Evolutionary conservation across 2,888 invertebrate species (phyloP), one percentile per base, ranked within the genome.

Genomic region (Dusona sp.): DNA sequence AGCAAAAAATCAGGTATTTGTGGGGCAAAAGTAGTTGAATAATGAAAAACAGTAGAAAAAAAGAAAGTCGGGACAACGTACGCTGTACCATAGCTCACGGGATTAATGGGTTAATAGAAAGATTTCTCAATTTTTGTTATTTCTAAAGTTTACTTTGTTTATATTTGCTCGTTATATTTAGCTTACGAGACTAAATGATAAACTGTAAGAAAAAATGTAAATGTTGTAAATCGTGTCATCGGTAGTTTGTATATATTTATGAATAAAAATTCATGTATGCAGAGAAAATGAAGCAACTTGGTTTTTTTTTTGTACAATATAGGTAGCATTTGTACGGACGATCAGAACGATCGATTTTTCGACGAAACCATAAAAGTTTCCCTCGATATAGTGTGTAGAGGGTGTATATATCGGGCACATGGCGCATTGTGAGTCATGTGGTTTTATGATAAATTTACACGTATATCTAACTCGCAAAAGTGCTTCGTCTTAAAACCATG

Each of bases 361-460:
- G 65, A 45, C 54, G 85, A 86, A 86, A 83, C 83, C 85, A 65
- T 86, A 86, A 83, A 86, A 86, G 86, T 65, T 75, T 86, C 83
- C 86, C 86, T 80, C 79, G 83, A 80, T 68, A 75, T 70, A 64
- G 42, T 48, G 64, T 29, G 16, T 25, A 64, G 70, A 75, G 74
- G n/a, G 36, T 64, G 67, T 29, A 48, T 68, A 65, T 61, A 75
- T 61, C 22, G 22, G 61, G 70, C 84, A 70, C 67, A 79, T 67
- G 73, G 83, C 68, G 65, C 51, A 79, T 67, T 42, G 65, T 79
- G 86, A 83, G 57, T 83, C 86, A 83, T 82, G 74, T 25, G 79
- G 75, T 83, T 81, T 75, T 72, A 48, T 67, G 65, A 77, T 86
- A 65, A 79, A 83, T 86, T 79, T 79, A 54, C 79, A 70, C 36